phyloP scores from a whole-genome alignment of 2,888 invertebrate species.

The Autographa pulchrina region DNA sequence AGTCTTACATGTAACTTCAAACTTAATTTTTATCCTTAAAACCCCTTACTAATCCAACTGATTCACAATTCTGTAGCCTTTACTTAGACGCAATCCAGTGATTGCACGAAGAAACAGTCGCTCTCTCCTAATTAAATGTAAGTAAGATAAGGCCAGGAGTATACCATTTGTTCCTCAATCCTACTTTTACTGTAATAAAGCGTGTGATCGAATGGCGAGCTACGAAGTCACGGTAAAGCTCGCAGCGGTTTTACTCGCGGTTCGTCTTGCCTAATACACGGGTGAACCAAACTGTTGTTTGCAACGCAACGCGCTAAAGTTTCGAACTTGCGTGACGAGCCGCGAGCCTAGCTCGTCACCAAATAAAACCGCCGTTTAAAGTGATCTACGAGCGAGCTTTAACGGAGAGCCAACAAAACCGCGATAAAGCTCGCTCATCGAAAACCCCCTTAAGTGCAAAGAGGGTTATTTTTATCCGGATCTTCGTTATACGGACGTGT shows the following conservation, averaged over 20 bases:
- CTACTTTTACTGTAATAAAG: conserved; percentile 25
- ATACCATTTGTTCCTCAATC: conserved; percentile 49
- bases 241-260: no score
- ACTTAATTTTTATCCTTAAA: background rate
- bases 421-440: no score
- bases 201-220: no score
- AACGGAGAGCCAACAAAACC: no score
- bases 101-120: conserved; percentile 36
- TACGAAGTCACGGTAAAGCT: no score
- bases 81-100: conserved; percentile 38
- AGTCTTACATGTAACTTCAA: background rate
- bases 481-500: conserved; percentile 29
- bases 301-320: no score
- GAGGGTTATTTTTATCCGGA: conserved; percentile 43
- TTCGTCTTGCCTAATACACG: no score
- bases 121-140: conserved; percentile 58
- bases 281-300: no score
- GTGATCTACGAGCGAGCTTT: no score
- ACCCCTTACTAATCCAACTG: background rate
- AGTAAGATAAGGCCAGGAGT: conserved; percentile 45
- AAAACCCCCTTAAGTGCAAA: conserved; percentile 9
- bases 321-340: no score
- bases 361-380: no score
- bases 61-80: conserved; percentile 27
- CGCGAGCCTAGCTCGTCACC: no score